phyloP scores from a whole-genome alignment of 1,140 invertebrate species.

The Cyrtorhinus lividipennis region DNA sequence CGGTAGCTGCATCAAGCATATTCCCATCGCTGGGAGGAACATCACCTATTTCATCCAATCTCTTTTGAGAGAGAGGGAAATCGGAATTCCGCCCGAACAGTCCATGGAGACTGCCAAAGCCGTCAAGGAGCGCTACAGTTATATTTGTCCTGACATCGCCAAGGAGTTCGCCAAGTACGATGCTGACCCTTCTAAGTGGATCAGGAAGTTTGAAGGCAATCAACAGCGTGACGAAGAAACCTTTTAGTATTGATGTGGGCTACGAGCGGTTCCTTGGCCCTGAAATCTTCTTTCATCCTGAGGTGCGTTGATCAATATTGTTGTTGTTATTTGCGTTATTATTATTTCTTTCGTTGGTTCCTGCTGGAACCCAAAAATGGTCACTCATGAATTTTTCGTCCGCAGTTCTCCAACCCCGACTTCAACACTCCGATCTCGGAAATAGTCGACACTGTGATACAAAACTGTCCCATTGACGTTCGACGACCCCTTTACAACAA shows the following conservation, averaged over 20 bases:
- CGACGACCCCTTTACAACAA: conserved; percentile 94
- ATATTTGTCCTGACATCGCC: conserved; percentile 97
- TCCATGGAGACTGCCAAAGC: conserved; percentile 98
- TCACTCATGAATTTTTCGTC: too few species aligned
- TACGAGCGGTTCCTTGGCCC: conserved; percentile 97
- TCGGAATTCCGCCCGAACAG: conserved; percentile 96
- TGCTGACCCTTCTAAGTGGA: conserved; percentile 83
- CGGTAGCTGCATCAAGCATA: conserved; percentile 99
- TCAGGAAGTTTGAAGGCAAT: conserved; percentile 85
- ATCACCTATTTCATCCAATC: conserved; percentile 99
- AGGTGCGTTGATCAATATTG: conserved; percentile 40
- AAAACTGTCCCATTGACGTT: conserved; percentile 99
- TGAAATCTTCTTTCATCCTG: conserved; percentile 99
- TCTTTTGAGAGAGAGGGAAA: conserved; percentile 86
- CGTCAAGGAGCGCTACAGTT: conserved; percentile 93
- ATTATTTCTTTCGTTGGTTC: too few species aligned
- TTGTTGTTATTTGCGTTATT: too few species aligned
- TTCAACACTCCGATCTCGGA: conserved; percentile 94
- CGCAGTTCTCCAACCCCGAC: conserved; percentile 93
- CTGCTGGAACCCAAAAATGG: too few species aligned
- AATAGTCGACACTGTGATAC: conserved; percentile 97
- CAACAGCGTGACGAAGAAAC: conserved; percentile 88
- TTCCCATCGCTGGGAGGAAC: conserved; percentile 97
- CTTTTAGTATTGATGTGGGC: conserved; percentile 92
- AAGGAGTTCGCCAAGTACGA: conserved; percentile 99